These are phyloP conservation scores for Agrochola lychnidis DNA, from an alignment of 2,888 invertebrate genomes.

Conservation along the genomic window DNA sequence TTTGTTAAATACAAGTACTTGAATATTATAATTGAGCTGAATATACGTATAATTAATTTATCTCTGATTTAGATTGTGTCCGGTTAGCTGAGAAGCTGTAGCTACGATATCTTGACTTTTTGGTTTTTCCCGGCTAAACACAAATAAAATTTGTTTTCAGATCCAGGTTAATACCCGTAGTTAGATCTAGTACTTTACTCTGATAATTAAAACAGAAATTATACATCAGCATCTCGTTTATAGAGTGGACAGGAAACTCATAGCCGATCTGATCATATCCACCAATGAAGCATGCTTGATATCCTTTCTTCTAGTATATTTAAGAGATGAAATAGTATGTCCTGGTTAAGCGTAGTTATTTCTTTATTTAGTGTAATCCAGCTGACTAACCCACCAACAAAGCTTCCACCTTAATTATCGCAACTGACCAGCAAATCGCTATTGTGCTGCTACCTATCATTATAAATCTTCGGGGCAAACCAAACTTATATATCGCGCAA, in stretches of 20 bases:
- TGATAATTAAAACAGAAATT: not conserved
- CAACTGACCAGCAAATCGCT: constrained; percentile 55
- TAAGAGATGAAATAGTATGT: not conserved
- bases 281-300: too few relatives aligned
- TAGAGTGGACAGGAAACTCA: not conserved
- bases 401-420: constrained; percentile 58
- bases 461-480: constrained; percentile 72
- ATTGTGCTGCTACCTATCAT: constrained; percentile 72
- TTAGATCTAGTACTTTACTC: not conserved
- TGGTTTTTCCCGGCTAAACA: constrained; percentile 30
- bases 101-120: constrained; percentile 1
- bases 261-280: not conserved
- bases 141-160: not conserved
- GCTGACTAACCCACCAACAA: constrained; percentile 35
- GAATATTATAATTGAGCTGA: constrained; percentile 55
- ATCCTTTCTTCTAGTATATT: not conserved
- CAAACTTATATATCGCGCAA: constrained; percentile 79
- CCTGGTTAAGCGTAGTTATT: not conserved
- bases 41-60: constrained; percentile 37
- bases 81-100: constrained; percentile 53
- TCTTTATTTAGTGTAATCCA: constrained; percentile 1
- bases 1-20: constrained; percentile 43
- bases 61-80: constrained; percentile 26
- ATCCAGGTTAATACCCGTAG: not conserved
- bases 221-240: not conserved